Evolutionary conservation across 2,888 invertebrate genomes (phyloP), one percentile per base, ranked within the genome.

Genomic region (Candidula unifasciata): DNA sequence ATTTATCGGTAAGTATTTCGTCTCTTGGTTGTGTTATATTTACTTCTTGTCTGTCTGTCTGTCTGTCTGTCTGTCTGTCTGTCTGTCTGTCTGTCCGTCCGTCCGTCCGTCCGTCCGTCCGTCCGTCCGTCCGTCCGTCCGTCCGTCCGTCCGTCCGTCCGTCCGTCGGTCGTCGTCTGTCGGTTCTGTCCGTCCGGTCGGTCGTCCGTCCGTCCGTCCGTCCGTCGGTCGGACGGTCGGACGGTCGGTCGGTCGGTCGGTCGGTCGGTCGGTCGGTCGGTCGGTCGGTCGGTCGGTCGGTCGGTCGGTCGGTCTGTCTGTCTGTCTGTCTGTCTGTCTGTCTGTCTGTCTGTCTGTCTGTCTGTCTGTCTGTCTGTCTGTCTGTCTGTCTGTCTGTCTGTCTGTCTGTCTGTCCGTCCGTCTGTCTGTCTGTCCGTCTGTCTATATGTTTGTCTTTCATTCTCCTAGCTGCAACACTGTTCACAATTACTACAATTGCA

Each of bases 1-100:
- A 80, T 57, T 16, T 80, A 37, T 44, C 69, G 71, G 71, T 71
- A 60, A 57, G 80, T 80, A 44, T 44, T 13, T 10, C 44, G 13
- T 44, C 44, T 44, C 44, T 35, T 27, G 3, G 10, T 52, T 3
- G 2, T 54, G 2, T 37, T 37, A 35, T 5, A 18, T 33, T 18
- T n/a, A 5, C 6, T 69, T 33, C 27, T 21, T 69, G 69, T 30
- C 60, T 60, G 60, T 60, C 60, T 60, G 60, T 60, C 60, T 60
- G 60, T 60, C 60, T 60, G 60, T 60, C 60, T 60, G 60, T 60
- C 60, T 60, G 60, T 60, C 60, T 60, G 60, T 60, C 60, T 60
- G 60, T 60, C 60, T 60, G 60, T 60, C 60, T 60, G 60, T 60
- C 60, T 60, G 60, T 60, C 60, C 18, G 60, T 60, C 60, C 18